Evolutionary conservation across 2,113 vertebrate species (phyloP), one percentile per base, ranked within the genome.

Genomic region (Mesembrinibis cayennensis): DNA sequence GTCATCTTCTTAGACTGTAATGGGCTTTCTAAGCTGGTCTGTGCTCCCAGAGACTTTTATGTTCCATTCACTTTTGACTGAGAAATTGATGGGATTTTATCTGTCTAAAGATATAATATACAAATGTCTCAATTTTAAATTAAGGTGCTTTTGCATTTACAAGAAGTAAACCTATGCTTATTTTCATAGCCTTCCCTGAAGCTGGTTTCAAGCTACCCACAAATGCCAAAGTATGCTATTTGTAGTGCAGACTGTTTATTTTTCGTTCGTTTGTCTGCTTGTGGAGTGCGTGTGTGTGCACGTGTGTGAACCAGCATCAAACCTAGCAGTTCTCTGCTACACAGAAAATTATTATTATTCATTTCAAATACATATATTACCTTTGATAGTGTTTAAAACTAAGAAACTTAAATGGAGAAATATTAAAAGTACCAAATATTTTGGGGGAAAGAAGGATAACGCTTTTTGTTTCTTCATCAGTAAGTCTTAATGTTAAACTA

Each of bases 51-150:
- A 78, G 26, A 23, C 47, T 90, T 91, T 74, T 88, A 58, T 30
- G 50, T 96, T 95, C 56, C 34, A 52, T 50, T 82, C 23, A 52
- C 11, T 95, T 93, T 90, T 95, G 86, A 92, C 4, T 53, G 45
- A 95, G 58, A 92, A 96, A 89, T 29, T 38, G 55, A 82, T 81
- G 59, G 34, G 65, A 94, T 87, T 91, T 94, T 90, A 66, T 77
- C 61, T 82, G 70, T 27, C 63, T 95, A 42, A 62, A 58, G 17
- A 42, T 42, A 42, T 42, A 42, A 74, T 7, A 56, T 11, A 67
- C 14, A 83, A 91, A 87, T 47, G n/a, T 49, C 87, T 93, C 55
- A 42, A 81, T 65, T 95, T 86, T 63, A 89, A 59, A 76, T 56
- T 34, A 90, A 89, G 12, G 10, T 25, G 21, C 81, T 92, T 42